Base-by-base conservation (phyloP, 2,888 invertebrate genomes). In the Iphiclides podalirius region DNA sequence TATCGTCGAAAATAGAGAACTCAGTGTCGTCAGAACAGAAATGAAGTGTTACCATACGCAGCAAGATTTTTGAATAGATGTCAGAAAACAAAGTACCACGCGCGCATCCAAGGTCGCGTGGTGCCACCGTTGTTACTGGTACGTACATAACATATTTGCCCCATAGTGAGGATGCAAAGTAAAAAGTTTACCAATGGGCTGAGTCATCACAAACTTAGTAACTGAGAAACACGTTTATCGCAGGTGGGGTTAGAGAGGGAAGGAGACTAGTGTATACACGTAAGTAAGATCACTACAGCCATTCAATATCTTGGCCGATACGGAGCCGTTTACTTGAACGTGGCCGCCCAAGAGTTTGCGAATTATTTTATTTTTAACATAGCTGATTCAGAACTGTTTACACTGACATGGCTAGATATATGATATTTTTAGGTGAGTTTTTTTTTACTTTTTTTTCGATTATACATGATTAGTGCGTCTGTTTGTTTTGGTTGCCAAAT, bases 181-280 rank as follows among this genome's bases (percentile, higher is more conserved):
- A 37, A 43, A 28, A 28, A 23, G 11, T 33, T 43, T 16, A 17
- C 40, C 12, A 15, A 23, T 31, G 13, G 7, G 20, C 43, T 43
- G 43, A 42, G 33, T 49, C 42, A 49, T 13, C 12, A 20, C 8
- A 14, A 39, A 31, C 37, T 12, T 12, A n/a, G 14, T 39, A 26
- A 39, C 26, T 28, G 39, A 46, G 31, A 17, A 48, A 47, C 35
- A 38, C 20, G 44, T 34, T 38, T 17, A 39, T 13, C 15, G 16
- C n/a, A 31, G 20, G 31, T 38, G 34, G 13, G 11, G n/a, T 15
- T 39, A 17, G 34, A 9, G 39, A 35, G 20, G 43, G 39, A 50
- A 44, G 39, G 40, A 28, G 49, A 39, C 37, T 42, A 38, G 11
- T 16, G 34, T 49, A 44, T 50, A 50, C 13, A 38, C 33, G 33